These are phyloP conservation scores for Archips crataeganus DNA, from an alignment of 2,888 invertebrate species.

Conservation along the genomic window DNA sequence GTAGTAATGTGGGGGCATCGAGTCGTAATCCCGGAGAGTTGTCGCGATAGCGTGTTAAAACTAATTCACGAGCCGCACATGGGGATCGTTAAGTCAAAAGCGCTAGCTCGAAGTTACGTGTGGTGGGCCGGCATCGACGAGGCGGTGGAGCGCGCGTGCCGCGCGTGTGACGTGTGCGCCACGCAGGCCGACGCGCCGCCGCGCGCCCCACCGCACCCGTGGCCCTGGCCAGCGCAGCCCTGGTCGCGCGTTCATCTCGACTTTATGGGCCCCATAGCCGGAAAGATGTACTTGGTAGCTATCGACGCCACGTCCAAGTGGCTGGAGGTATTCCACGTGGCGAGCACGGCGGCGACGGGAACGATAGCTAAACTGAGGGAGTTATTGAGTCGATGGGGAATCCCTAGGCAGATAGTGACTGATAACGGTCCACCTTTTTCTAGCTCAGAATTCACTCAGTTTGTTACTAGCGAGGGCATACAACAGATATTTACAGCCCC, in stretches of 20 bases:
- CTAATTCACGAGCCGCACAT: constrained; percentile 42
- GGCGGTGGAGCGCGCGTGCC: constrained; percentile 39
- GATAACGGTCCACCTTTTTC: constrained; percentile 25
- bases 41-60: constrained; percentile 10
- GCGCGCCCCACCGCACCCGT: constrained; percentile 23
- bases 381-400: constrained; percentile 10
- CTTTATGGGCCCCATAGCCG: constrained; percentile 26
- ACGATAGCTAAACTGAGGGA: constrained; percentile 12
- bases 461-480: neutral
- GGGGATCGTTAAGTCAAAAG: constrained; percentile 44
- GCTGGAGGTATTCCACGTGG: constrained; percentile 18
- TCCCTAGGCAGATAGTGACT: constrained; percentile 5
- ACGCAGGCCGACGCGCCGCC: constrained; percentile 40
- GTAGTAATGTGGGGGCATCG: constrained; percentile 33
- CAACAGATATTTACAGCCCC: neutral
- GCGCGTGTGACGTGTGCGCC: constrained; percentile 38
- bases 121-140: constrained; percentile 38
- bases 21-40: neutral
- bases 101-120: constrained; percentile 43
- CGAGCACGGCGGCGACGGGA: constrained; percentile 4
- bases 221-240: constrained; percentile 27
- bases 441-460: constrained; percentile 3
- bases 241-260: constrained; percentile 38
- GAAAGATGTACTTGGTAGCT: constrained; percentile 26
- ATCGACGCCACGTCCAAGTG: constrained; percentile 37